phyloP scores from a whole-genome alignment of 2,888 invertebrate genomes.

The Tethea ocularis region DNA sequence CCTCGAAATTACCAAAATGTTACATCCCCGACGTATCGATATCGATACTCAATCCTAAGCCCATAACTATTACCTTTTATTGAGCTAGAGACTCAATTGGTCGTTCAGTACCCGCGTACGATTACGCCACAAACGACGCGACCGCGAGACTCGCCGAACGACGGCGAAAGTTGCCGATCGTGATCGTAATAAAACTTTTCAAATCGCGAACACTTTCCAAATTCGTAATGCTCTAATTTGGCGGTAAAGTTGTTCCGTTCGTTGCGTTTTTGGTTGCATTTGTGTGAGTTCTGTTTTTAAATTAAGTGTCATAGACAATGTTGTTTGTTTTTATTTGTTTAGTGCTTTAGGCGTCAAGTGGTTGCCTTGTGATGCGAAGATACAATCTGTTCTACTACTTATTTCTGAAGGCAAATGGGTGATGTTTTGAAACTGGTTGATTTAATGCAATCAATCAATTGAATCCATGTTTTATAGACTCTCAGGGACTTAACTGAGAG shows the following conservation, averaged over 20 bases:
- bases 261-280: conserved; percentile 11
- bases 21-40: conserved; percentile 12
- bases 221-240: conserved; percentile 34
- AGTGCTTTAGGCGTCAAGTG: background rate
- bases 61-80: conserved; percentile 31
- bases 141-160: conserved; percentile 21
- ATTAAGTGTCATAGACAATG: conserved; percentile 7
- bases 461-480: too few relatives aligned
- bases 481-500: too few relatives aligned
- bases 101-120: conserved; percentile 33
- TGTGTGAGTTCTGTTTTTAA: conserved; percentile 26
- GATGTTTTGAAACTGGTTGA: too few relatives aligned
- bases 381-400: background rate
- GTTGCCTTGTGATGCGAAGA: background rate
- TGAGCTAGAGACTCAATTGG: conserved; percentile 20
- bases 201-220: conserved; percentile 37
- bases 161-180: conserved; percentile 30
- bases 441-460: too few relatives aligned
- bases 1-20: background rate
- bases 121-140: conserved; percentile 30
- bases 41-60: conserved; percentile 8
- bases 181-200: conserved; percentile 19
- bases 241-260: conserved; percentile 18
- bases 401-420: background rate
- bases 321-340: background rate